Conservation (phyloP, 1,140 invertebrate species). For the Scaptodrosophila lebanonensis region DNA sequence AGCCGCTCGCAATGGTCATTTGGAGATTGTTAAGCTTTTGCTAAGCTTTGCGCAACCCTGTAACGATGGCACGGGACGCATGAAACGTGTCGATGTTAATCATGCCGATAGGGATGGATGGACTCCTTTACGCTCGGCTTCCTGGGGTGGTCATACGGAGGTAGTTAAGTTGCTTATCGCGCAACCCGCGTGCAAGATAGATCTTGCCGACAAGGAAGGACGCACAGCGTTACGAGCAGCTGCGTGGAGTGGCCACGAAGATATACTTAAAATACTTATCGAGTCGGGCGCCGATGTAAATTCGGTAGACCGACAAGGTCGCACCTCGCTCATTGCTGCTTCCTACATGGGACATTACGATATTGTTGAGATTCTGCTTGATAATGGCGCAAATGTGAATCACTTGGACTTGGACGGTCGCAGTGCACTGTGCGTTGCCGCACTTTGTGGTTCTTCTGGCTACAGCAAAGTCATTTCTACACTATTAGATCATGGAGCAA, state of each 20-base stretch:
- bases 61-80: conserved; percentile 78
- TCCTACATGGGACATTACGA: conserved; percentile 95
- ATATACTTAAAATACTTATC: conserved; percentile 86
- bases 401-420: conserved; percentile 93
- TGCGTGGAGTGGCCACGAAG: conserved; percentile 90
- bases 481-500: conserved; percentile 89
- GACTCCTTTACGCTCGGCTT: conserved; percentile 91
- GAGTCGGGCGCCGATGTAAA: conserved; percentile 85
- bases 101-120: conserved; percentile 93
- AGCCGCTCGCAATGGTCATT: conserved; percentile 89
- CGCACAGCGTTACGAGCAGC: conserved; percentile 87
- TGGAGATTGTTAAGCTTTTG: conserved; percentile 83
- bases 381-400: conserved; percentile 91
- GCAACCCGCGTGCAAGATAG: conserved; percentile 86
- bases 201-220: conserved; percentile 85
- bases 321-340: conserved; percentile 93
- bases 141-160: conserved; percentile 95
- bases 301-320: conserved; percentile 89
- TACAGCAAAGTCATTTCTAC: conserved; percentile 85
- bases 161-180: conserved; percentile 89
- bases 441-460: conserved; percentile 92
- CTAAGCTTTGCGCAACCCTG: conserved; percentile 70
- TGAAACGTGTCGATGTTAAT: conserved; percentile 85
- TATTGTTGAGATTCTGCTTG: conserved; percentile 90
- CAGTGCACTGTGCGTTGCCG: conserved; percentile 94